A percentile compares a stretch with the other conserved stretches of the same genome.
Conservation (phyloP, 1,140 invertebrate genomes). For the Ceratina japonica region DNA sequence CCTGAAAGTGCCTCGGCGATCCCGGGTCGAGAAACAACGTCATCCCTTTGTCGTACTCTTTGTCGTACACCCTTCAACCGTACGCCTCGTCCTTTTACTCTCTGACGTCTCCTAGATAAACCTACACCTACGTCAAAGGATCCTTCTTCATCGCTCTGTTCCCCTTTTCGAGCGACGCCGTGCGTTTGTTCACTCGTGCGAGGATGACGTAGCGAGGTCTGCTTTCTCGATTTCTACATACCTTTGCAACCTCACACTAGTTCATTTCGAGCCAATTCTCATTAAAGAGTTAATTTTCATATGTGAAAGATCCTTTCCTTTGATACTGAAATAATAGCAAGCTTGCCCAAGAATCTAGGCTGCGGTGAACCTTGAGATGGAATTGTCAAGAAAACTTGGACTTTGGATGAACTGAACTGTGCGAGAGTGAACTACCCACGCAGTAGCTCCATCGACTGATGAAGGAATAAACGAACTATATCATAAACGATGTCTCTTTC, state of each 20-base stretch:
- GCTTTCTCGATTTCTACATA: slow-evolving; percentile 23
- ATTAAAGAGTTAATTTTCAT: too few species aligned
- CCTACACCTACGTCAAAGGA: not conserved
- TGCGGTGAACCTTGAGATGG: not conserved
- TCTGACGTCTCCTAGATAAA: not conserved
- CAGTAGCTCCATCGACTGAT: not conserved
- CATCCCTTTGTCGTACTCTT: slow-evolving; percentile 5
- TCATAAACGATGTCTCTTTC: slow-evolving; percentile 11
- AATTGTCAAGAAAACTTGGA: not conserved
- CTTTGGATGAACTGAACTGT: not conserved
- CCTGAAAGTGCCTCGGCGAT: slow-evolving; percentile 30
- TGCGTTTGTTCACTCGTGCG: not conserved
- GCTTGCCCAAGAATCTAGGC: not conserved
- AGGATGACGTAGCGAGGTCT: not conserved
- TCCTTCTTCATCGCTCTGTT: not conserved
- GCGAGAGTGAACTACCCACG: too few species aligned
- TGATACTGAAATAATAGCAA: too few species aligned
- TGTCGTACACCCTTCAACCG: not conserved
- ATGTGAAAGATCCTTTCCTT: too few species aligned
- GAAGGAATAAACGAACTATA: slow-evolving; percentile 21
- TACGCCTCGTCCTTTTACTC: not conserved
- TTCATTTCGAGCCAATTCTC: too few species aligned
- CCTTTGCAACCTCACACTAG: too few species aligned
- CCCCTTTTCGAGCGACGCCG: not conserved
- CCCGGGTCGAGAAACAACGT: not conserved